Evolutionary conservation across 2,888 invertebrate species (phyloP), one percentile per base, ranked within the genome.

Genomic region (Drosophila kambysellisi): DNA sequence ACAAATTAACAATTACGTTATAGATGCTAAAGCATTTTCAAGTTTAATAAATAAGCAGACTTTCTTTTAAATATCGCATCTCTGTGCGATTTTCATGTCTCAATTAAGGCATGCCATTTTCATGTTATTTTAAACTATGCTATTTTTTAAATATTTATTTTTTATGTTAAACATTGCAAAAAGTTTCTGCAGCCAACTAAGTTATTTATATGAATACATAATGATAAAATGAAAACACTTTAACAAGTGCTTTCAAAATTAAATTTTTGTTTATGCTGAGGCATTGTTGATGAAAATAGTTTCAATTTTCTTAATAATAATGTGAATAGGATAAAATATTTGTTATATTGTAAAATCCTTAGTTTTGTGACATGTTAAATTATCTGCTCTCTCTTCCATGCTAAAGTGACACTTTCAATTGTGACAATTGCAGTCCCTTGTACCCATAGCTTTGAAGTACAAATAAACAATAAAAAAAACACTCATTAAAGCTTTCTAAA

Each of bases 401-500:
- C 0, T 32, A 17, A n/a, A 51, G n/a, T n/a, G 12, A 4, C n/a
- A 30, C 11, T 12, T 48, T 48, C 17, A 50, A 50, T 43, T 15
- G n/a, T 50, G 29, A 32, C 20, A 52, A 52, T n/a, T 43, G 39
- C 30, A 17, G 3, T 25, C 6, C 2, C 39, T 43, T 65, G 4
- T 54, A 20, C 51, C 41, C 12, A 32, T 17, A 33, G 0, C 39
- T 43, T 15, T 29, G 3, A 48, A 65, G 52, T 41, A 17, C 6
- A 51, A 35, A 35, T 32, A 41, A 39, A 41, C 12, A 56, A 20
- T 20, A 3, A n/a, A 20, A 25, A 25, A n/a, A 12, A 2, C 12
- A n/a, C 2, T 39, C 56, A n/a, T 39, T 39, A 39, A 29, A n/a
- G 57, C 30, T 56, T 56, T 41, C 30, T 20, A 57, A 57, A 30